phyloP scores from a whole-genome alignment of 2,113 vertebrate species.

The Gnathonemus longibarbis region DNA sequence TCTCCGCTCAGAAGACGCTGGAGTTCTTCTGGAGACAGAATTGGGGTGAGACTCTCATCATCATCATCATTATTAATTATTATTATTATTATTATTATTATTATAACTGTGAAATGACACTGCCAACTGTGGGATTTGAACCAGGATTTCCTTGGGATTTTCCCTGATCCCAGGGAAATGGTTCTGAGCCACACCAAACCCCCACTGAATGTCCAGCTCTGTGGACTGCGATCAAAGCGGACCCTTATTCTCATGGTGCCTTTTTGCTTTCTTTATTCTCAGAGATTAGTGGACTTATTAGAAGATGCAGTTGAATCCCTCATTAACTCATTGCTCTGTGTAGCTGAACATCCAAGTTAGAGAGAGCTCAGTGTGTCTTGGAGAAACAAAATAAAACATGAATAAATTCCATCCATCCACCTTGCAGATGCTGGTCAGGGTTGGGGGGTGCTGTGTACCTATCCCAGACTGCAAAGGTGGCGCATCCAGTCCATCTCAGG shows the following conservation, averaged over 20 bases:
- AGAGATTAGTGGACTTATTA: neutral
- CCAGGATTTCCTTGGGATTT: neutral
- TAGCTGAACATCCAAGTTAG: neutral
- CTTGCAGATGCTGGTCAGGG: neutral
- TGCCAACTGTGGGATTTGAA: neutral
- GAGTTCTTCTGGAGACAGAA: constrained; percentile 92
- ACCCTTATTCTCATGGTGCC: neutral
- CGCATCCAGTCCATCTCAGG: neutral
- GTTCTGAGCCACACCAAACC: neutral
- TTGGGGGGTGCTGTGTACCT: neutral
- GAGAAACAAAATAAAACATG: neutral
- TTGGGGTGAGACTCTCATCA: constrained; percentile 68
- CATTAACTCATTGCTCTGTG: neutral
- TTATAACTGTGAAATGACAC: neutral
- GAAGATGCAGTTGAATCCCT: neutral
- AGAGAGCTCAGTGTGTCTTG: neutral
- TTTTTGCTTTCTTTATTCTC: neutral
- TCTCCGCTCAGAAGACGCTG: constrained; percentile 65
- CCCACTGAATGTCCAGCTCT: neutral
- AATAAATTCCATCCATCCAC: neutral
- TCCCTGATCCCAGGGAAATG: neutral
- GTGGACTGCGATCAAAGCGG: neutral
- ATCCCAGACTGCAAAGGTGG: neutral
- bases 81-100: neutral
- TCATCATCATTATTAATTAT: no score